Percentiles rank a stretch among this genome's conserved stretches.
Conservation (phyloP, 2,888 invertebrate genomes). For the Girardia tigrina region DNA sequence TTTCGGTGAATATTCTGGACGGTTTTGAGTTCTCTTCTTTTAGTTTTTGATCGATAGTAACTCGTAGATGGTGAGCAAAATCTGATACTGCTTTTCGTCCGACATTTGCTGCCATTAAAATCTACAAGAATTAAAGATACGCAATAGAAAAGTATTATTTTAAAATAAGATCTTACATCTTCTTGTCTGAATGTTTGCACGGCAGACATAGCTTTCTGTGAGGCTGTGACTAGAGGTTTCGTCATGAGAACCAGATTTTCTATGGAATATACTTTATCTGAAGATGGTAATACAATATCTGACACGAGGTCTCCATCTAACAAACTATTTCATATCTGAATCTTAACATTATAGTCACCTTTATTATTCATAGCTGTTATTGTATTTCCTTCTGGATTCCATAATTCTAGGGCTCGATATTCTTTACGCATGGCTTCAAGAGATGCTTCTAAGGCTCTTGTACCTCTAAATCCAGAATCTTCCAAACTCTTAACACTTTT, state of each 20-base stretch:
- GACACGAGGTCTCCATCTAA: no score
- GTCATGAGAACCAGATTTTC: constrained; percentile 85
- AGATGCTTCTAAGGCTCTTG: constrained; percentile 84
- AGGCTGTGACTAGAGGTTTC: constrained; percentile 79
- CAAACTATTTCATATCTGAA: no score
- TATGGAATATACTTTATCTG: constrained; percentile 47
- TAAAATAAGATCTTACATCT: constrained; percentile 52
- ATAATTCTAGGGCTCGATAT: constrained; percentile 59
- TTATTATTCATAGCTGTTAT: no score
- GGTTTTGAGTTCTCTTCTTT: constrained; percentile 3
- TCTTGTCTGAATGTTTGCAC: constrained; percentile 79
- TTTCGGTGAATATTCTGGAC: not conserved
- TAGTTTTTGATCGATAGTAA: not conserved
- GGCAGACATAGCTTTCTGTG: constrained; percentile 81
- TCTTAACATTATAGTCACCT: no score
- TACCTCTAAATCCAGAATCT: constrained; percentile 89
- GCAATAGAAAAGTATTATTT: no score
- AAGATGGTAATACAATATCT: not conserved
- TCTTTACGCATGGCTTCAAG: constrained; percentile 94
- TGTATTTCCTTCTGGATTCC: not conserved
- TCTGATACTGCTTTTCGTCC: constrained; percentile 21
- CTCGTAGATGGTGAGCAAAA: constrained; percentile 43
- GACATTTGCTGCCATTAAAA: constrained; percentile 25
- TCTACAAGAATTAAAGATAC: constrained; percentile 54
- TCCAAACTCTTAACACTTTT: constrained; percentile 98